Percentiles rank a stretch among this genome's conserved stretches.
phyloP scores from a whole-genome alignment of 2,113 vertebrate species.

The Sapayoa aenigma region DNA sequence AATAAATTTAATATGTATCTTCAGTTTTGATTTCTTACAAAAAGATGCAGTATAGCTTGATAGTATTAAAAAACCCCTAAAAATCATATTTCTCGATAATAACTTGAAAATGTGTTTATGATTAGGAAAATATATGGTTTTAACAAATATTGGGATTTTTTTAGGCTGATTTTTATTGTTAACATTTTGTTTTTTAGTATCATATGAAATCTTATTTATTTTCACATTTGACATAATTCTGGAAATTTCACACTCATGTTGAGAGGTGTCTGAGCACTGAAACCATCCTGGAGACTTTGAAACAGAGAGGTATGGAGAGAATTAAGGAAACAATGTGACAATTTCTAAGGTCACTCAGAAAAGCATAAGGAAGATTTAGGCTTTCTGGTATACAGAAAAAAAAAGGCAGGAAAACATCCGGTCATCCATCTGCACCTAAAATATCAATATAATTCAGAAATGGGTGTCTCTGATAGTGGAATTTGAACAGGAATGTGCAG shows the following conservation, averaged over 20 bases:
- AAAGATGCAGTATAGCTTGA: neutral
- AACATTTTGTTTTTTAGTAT: neutral
- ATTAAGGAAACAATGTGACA: neutral
- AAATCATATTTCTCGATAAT: neutral
- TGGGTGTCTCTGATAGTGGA: neutral
- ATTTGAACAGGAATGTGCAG: neutral
- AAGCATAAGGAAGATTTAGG: neutral
- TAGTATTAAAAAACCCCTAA: neutral
- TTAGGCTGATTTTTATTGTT: neutral
- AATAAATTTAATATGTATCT: neutral
- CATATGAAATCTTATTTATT: neutral
- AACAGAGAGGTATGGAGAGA: neutral
- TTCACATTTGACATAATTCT: neutral
- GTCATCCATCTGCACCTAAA: neutral
- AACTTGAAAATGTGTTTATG: neutral
- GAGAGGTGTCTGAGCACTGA: neutral
- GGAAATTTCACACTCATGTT: neutral
- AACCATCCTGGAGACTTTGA: neutral
- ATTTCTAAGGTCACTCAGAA: neutral
- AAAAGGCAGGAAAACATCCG: neutral
- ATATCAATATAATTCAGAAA: neutral
- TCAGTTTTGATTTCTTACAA: neutral
- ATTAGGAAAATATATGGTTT: neutral
- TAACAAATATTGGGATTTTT: neutral
- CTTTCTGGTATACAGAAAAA: neutral